A percentile compares a stretch with the other conserved stretches of the same genome.
Evolutionary conservation across 2,797 vertebrate genomes (phyloP).

Genomic region (Thunnus albacares): DNA sequence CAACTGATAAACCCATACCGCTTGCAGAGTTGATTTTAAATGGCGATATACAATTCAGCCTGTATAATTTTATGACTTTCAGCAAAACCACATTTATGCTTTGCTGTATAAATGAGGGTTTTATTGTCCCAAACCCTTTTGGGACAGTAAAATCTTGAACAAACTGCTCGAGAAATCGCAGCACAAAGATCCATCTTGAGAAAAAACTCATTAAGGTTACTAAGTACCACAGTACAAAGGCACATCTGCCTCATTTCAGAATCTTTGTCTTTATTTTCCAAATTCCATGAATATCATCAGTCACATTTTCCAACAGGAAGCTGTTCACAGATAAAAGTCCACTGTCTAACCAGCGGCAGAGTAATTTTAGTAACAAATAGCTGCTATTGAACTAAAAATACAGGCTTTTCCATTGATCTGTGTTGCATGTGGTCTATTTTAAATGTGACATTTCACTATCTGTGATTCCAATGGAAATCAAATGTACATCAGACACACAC

Average conservation of each 20-base stretch:
- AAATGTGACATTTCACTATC: conserved; percentile 57
- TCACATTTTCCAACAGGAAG: conserved; percentile 71
- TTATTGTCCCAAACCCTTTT: conserved; percentile 39
- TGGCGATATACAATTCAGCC: conserved; percentile 22
- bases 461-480: conserved; percentile 46
- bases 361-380: conserved; percentile 68
- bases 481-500: conserved; percentile 16
- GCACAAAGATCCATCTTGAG: conserved; percentile 48
- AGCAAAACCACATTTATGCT: conserved; percentile 41
- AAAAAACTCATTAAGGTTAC: conserved; percentile 56
- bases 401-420: conserved; percentile 61
- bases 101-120: conserved; percentile 48
- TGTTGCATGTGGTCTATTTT: conserved; percentile 70
- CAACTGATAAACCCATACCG: conserved; percentile 43
- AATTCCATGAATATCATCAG: conserved; percentile 63
- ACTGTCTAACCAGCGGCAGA: conserved; percentile 47
- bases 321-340: conserved; percentile 64
- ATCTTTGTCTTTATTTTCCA: conserved; percentile 62
- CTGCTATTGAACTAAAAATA: conserved; percentile 72
- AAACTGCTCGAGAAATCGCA: conserved; percentile 31
- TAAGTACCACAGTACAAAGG: conserved; percentile 30
- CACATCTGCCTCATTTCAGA: conserved; percentile 51
- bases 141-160: conserved; percentile 37
- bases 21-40: conserved; percentile 50
- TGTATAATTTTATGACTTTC: conserved; percentile 59